Percentiles rank a stretch among this genome's conserved stretches.
Conservation (phyloP, 2,113 vertebrate species). For the Gopherus evgoodei region DNA sequence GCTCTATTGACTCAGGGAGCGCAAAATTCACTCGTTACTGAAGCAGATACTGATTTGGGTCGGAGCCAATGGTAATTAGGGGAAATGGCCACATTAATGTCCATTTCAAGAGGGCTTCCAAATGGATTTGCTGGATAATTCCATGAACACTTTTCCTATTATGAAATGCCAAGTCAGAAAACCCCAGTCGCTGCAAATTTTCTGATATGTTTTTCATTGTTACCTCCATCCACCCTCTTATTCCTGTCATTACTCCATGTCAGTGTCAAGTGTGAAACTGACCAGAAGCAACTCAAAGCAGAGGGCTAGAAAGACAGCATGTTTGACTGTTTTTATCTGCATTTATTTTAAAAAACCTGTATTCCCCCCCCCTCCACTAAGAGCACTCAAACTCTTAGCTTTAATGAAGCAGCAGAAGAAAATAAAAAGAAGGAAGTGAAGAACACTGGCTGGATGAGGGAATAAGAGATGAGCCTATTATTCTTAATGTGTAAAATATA, state of each 20-base stretch:
- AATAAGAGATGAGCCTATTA: conserved; percentile 19
- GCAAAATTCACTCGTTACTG: not conserved
- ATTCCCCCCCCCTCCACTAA: not conserved
- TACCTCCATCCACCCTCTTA: not conserved
- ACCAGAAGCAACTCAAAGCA: not conserved
- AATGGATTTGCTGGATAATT: not conserved
- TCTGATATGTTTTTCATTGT: not conserved
- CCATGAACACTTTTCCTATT: not conserved
- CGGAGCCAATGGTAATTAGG: not conserved
- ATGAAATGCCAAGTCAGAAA: not conserved
- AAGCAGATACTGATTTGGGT: not conserved
- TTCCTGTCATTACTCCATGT: not conserved
- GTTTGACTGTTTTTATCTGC: not conserved
- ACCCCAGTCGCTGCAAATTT: not conserved
- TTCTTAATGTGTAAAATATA: conserved; percentile 17
- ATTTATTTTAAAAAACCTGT: not conserved
- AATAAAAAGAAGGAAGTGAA: not conserved
- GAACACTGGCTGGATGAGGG: not conserved
- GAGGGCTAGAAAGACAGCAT: not conserved
- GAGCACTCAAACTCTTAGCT: not conserved
- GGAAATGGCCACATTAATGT: not conserved
- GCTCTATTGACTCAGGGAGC: not conserved
- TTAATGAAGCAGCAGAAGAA: not conserved
- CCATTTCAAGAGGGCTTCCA: not conserved
- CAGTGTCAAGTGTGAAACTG: not conserved